Percentiles rank a stretch among this genome's conserved stretches.
These are phyloP conservation scores for Orussus abietinus DNA, from an alignment of 1,140 invertebrate species.

Conservation along the genomic window DNA sequence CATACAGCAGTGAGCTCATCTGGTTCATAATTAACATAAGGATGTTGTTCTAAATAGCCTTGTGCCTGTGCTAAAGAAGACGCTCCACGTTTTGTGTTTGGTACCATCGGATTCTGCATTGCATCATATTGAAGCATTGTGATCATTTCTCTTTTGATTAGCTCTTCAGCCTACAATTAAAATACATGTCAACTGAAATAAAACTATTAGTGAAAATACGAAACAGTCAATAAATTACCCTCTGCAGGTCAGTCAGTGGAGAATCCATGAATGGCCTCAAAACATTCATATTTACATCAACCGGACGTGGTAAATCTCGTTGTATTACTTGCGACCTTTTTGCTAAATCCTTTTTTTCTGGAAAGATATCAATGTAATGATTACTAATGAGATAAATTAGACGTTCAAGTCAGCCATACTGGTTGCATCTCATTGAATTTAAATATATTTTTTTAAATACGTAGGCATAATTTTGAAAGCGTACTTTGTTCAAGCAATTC, in stretches of 20 bases:
- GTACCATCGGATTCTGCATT: conserved; percentile 61
- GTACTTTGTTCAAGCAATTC: conserved; percentile 63
- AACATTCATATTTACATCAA: conserved; percentile 80
- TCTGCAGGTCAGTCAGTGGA: conserved; percentile 82
- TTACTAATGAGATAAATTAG: background rate
- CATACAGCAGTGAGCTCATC: conserved; percentile 67
- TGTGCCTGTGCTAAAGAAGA: conserved; percentile 61
- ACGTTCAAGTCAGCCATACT: too few species aligned
- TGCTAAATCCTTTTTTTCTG: conserved; percentile 64
- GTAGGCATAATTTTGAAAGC: conserved; percentile 16
- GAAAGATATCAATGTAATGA: conserved; percentile 15
- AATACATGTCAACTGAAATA: conserved; percentile 14
- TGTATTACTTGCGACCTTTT: conserved; percentile 87
- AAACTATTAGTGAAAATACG: conserved; percentile 3
- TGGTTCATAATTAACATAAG: conserved; percentile 70
- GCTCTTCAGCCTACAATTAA: conserved; percentile 79
- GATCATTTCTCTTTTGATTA: conserved; percentile 97
- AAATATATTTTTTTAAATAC: conserved; percentile 1
- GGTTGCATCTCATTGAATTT: background rate
- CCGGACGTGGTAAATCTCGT: conserved; percentile 81
- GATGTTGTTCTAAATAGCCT: conserved; percentile 79
- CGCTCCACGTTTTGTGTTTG: conserved; percentile 47
- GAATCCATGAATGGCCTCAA: conserved; percentile 69
- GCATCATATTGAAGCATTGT: conserved; percentile 92
- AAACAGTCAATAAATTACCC: conserved; percentile 44